Percentiles rank a stretch among this genome's conserved stretches.
These are phyloP conservation scores for Accipiter cooperii DNA, from an alignment of 2,113 vertebrate genomes.

Conservation along the genomic window DNA sequence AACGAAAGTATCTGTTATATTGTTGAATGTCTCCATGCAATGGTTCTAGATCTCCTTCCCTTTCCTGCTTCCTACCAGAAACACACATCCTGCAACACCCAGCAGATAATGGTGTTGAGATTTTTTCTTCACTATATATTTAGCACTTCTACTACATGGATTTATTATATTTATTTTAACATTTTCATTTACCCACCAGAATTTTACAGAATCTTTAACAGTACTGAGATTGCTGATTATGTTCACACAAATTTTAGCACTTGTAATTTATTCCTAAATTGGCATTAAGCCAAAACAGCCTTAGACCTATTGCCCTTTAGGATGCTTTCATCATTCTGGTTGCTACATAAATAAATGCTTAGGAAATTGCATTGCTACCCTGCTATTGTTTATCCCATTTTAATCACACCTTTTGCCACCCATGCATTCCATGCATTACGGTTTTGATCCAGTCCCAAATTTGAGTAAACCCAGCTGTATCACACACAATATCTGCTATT, in stretches of 20 bases:
- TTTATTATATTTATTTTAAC: background rate
- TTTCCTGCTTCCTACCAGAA: background rate
- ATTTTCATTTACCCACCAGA: background rate
- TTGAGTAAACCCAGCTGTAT: background rate
- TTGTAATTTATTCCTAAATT: background rate
- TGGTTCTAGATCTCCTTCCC: background rate
- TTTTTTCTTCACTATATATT: background rate
- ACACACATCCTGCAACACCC: background rate
- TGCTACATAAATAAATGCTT: background rate
- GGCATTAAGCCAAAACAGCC: background rate
- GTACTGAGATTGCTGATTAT: background rate
- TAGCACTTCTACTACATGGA: background rate
- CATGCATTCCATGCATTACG: background rate
- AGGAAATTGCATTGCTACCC: background rate
- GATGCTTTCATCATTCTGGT: background rate
- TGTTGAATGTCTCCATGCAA: background rate
- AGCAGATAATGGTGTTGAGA: background rate
- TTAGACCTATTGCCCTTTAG: background rate
- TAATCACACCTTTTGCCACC: background rate
- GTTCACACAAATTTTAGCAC: background rate
- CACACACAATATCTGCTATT: background rate
- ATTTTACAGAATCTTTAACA: background rate
- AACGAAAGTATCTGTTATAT: background rate
- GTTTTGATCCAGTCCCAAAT: background rate
- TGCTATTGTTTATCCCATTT: background rate